Percentiles rank a stretch among this genome's conserved stretches.
Conservation (phyloP, 2,797 vertebrate species). For the Characodon lateralis region DNA sequence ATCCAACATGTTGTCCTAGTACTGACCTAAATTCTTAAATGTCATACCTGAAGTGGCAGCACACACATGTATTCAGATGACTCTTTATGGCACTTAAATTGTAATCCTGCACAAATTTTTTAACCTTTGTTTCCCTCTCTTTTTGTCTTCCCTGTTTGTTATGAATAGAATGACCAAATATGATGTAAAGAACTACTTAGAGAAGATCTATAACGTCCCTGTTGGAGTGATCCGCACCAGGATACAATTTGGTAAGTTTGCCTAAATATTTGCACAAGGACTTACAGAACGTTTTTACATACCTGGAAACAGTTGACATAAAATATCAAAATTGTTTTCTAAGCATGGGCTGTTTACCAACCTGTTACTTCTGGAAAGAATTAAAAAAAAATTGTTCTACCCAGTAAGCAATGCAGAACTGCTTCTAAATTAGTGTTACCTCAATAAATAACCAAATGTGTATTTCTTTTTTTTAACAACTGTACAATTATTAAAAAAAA, state of each 20-base stretch:
- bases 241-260: constrained; percentile 91
- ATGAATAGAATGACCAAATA: constrained; percentile 91
- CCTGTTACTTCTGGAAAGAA: not conserved
- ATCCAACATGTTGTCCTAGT: constrained; percentile 30
- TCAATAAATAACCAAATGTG: not conserved
- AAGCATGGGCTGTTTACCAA: not conserved
- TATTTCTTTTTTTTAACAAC: not conserved
- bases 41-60: constrained; percentile 1
- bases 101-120: constrained; percentile 22
- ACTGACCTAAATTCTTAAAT: constrained; percentile 13
- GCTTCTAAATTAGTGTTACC: not conserved
- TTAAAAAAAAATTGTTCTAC: not conserved
- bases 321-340: not conserved
- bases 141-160: constrained; percentile 21
- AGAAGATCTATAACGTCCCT: constrained; percentile 90
- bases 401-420: no score
- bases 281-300: constrained; percentile 5
- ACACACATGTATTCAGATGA: constrained; percentile 20
- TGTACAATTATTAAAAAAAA: no score
- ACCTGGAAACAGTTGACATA: not conserved
- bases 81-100: constrained; percentile 3
- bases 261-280: constrained; percentile 32
- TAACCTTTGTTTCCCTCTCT: constrained; percentile 38
- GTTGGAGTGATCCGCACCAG: constrained; percentile 90
- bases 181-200: constrained; percentile 92